Base-by-base conservation (phyloP, 1,140 invertebrate species). In the Archegozetes longisetosus region DNA sequence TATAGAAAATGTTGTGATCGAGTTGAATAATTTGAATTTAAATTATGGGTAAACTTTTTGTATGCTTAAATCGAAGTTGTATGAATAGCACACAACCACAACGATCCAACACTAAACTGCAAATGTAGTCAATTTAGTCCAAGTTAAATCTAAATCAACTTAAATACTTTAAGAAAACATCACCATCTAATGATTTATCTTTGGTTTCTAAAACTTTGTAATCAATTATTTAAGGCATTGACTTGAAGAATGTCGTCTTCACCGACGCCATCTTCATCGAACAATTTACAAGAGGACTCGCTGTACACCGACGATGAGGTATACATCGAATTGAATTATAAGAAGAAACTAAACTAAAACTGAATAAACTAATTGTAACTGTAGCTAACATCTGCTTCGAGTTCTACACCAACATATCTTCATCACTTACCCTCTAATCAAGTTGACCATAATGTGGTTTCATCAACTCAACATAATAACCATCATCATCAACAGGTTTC, bases 181-280 rank as follows among this genome's bases (percentile, higher is more conserved):
- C n/a, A n/a, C n/a, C n/a, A n/a, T n/a, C n/a, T n/a, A n/a, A n/a
- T n/a, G n/a, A n/a, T n/a, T n/a, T n/a, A n/a, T n/a, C n/a, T n/a
- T n/a, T n/a, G n/a, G n/a, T n/a, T n/a, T n/a, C n/a, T n/a, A n/a
- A n/a, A n/a, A n/a, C n/a, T n/a, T n/a, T n/a, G n/a, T n/a, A n/a
- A n/a, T n/a, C n/a, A n/a, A n/a, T n/a, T n/a, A n/a, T n/a, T n/a
- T n/a, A n/a, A n/a, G n/a, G n/a, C n/a, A 40, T 40, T 40, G 17
- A 20, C 6, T 51, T 53, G 4, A 53, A 57, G 53, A 28, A 57
- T 57, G 55, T 57, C 55, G 6, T 17, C 28, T 6, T 57, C 55
- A 9, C 55, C 55, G 40, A 32, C 24, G 14, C 28, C 55, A 53
- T 57, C 55, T 9, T 26, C 55, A 52, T 23, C 50, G 27, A 14